Evolutionary conservation across 2,113 vertebrate genomes (phyloP).

Genomic region (Notothenia coriiceps): DNA sequence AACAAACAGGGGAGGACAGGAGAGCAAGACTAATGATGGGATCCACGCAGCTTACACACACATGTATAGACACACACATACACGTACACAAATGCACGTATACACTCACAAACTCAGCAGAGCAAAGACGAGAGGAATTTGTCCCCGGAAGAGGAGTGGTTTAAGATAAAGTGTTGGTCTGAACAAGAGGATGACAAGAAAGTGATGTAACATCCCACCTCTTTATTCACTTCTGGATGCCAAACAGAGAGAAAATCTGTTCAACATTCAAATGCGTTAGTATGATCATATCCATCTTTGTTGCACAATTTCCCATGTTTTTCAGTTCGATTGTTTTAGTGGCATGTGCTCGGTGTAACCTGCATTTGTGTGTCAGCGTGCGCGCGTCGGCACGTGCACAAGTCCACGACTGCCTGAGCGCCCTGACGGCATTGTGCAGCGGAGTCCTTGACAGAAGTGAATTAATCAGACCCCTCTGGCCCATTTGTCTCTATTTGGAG

Average conservation of each 20-base stretch:
- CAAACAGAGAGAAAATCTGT: not conserved
- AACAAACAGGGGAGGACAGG: slow-evolving; percentile 92
- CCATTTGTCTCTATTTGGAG: slow-evolving; percentile 88
- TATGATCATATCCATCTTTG: not conserved
- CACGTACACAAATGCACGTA: slow-evolving; percentile 52
- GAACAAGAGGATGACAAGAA: slow-evolving; percentile 36
- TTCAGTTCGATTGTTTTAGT: slow-evolving; percentile 19
- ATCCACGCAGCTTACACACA: slow-evolving; percentile 83
- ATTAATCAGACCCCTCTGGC: slow-evolving; percentile 81
- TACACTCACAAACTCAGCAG: slow-evolving; percentile 44
- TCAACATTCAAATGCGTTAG: not conserved
- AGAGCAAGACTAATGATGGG: slow-evolving; percentile 90
- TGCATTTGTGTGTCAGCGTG: slow-evolving; percentile 17
- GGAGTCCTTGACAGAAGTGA: slow-evolving; percentile 82
- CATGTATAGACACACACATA: slow-evolving; percentile 62
- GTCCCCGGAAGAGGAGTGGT: slow-evolving; percentile 70
- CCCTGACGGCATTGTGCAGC: slow-evolving; percentile 67
- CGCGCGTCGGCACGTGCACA: slow-evolving; percentile 30
- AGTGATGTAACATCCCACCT: not conserved
- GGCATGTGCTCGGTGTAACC: not conserved
- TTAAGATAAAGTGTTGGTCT: slow-evolving; percentile 40
- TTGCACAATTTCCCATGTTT: not conserved
- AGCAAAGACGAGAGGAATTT: slow-evolving; percentile 70
- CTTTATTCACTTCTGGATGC: not conserved
- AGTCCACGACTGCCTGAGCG: slow-evolving; percentile 60